These are phyloP conservation scores for Columbina picui DNA, from an alignment of 2,113 vertebrate species.

Conservation along the genomic window DNA sequence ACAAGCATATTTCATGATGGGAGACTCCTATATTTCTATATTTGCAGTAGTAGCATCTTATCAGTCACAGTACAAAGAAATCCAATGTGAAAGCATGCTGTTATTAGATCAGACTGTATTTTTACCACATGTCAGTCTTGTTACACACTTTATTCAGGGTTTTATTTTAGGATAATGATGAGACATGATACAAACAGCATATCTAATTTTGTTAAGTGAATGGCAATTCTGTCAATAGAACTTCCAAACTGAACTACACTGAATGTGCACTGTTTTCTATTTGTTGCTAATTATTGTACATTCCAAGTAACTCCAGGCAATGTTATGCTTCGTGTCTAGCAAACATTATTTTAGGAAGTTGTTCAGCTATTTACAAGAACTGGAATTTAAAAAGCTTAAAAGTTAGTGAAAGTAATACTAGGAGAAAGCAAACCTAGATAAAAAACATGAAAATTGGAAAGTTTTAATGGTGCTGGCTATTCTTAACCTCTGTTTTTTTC, in stretches of 20 bases:
- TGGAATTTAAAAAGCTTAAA: background rate
- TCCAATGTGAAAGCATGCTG: background rate
- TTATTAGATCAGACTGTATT: background rate
- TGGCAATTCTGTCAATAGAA: background rate
- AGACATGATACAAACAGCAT: background rate
- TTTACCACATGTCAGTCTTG: background rate
- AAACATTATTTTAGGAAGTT: background rate
- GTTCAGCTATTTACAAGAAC: background rate
- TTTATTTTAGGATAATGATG: background rate
- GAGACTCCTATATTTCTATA: background rate
- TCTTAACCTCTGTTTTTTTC: conserved; percentile 1
- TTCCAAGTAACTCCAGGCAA: background rate
- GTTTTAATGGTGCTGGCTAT: conserved; percentile 25
- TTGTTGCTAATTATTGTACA: background rate
- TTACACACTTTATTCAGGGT: background rate
- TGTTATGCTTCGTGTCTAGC: background rate
- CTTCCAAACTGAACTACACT: background rate
- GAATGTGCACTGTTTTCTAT: background rate
- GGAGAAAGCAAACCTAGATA: background rate
- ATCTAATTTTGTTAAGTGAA: background rate
- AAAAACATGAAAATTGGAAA: background rate
- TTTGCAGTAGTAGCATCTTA: background rate
- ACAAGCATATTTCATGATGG: background rate
- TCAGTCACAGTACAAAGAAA: background rate
- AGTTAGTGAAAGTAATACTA: background rate